Evolutionary conservation across 2,888 invertebrate genomes (phyloP).

Genomic region (Sialis lutaria): DNA sequence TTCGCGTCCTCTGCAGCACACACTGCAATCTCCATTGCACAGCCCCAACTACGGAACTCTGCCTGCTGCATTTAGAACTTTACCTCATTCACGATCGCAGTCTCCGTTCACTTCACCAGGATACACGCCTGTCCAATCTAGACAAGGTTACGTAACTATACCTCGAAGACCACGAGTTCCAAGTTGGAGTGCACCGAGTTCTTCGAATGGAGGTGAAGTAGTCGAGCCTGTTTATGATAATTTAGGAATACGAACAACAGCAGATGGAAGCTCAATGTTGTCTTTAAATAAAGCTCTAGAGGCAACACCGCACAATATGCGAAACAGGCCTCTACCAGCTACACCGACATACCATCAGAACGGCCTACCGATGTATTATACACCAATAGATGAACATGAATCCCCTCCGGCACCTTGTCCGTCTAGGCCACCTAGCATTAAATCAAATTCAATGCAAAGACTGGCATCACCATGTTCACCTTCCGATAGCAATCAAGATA

Average conservation of each 20-base stretch:
- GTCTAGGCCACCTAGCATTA: conserved; percentile 16
- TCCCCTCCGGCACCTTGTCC: conserved; percentile 33
- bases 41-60: conserved; percentile 53
- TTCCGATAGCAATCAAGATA: conserved; percentile 22
- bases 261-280: conserved; percentile 66
- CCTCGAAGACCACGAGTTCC: conserved; percentile 68
- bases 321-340: conserved; percentile 44
- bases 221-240: conserved; percentile 76
- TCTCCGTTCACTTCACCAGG: conserved; percentile 54
- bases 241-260: conserved; percentile 66
- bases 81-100: conserved; percentile 62
- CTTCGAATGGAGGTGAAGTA: conserved; percentile 32
- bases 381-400: conserved; percentile 35
- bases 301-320: conserved; percentile 35
- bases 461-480: conserved; percentile 13
- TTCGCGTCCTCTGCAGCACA: conserved; percentile 28
- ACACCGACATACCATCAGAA: conserved; percentile 22
- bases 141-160: conserved; percentile 74
- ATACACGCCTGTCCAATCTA: conserved; percentile 45
- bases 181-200: conserved; percentile 52
- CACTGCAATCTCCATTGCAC: conserved; percentile 32
- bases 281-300: conserved; percentile 57
- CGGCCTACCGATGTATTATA: conserved; percentile 28
- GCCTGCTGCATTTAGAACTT: conserved; percentile 41
- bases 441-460: conserved; percentile 1